phyloP scores from a whole-genome alignment of 2,888 invertebrate genomes.

The Eilema depressum region DNA sequence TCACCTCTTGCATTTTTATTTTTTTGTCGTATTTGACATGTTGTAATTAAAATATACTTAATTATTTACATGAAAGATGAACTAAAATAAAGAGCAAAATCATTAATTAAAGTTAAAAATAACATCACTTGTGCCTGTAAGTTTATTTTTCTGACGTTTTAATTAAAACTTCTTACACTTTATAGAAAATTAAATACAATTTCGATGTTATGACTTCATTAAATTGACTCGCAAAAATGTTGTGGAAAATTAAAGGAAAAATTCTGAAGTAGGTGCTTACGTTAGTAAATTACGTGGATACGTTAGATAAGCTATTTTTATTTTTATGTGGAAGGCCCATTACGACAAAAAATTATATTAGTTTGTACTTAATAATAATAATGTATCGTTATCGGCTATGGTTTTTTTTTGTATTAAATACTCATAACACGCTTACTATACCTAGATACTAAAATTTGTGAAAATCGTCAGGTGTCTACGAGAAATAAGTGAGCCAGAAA shows the following conservation, averaged over 20 bases:
- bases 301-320: too few species aligned
- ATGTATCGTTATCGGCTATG: not conserved
- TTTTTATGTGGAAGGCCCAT: too few species aligned
- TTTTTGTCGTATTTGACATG: not conserved
- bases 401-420: not conserved
- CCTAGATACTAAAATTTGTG: conserved; percentile 28
- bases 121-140: not conserved
- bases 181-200: not conserved
- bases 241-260: not conserved
- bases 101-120: not conserved
- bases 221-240: not conserved
- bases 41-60: not conserved
- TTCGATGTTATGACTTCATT: not conserved
- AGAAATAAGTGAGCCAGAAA: conserved; percentile 49
- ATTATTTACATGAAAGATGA: not conserved
- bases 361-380: too few species aligned
- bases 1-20: too few species aligned
- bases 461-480: conserved; percentile 47
- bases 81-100: not conserved
- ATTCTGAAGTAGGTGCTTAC: too few species aligned
- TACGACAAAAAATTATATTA: too few species aligned
- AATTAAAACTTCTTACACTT: not conserved
- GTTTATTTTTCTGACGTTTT: not conserved
- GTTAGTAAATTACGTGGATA: not conserved
- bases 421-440: not conserved